Evolutionary conservation across 1,140 invertebrate genomes (phyloP).

Genomic region (Littorina saxatilis): DNA sequence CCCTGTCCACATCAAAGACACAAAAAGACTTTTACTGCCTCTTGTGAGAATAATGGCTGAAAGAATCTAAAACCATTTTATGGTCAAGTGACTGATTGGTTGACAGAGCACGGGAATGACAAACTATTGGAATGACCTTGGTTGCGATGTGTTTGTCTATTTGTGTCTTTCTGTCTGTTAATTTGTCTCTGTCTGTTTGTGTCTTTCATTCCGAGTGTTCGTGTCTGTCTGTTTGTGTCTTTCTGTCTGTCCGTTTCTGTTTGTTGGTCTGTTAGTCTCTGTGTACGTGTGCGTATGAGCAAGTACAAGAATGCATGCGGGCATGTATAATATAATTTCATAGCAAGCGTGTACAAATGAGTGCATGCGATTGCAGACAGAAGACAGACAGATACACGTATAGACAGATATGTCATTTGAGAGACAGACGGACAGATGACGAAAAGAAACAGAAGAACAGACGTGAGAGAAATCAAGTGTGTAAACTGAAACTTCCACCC

Average conservation of each 20-base stretch:
- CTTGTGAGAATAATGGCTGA: not conserved
- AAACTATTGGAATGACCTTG: not conserved
- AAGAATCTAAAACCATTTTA: too few relatives aligned
- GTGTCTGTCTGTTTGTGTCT: too few relatives aligned
- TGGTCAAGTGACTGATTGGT: not conserved
- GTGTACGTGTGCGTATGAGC: not conserved
- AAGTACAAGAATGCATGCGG: not conserved
- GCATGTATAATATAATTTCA: not conserved
- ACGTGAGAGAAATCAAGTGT: not conserved
- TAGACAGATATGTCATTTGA: too few relatives aligned
- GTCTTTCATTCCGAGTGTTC: not conserved
- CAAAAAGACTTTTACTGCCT: not conserved
- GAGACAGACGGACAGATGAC: not conserved
- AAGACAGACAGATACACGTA: not conserved
- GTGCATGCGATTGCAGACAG: not conserved
- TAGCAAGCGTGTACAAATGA: not conserved
- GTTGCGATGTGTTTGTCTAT: too few relatives aligned
- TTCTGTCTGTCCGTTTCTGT: too few relatives aligned
- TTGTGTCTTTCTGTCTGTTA: too few relatives aligned
- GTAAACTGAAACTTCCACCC: not conserved
- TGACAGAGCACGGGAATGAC: not conserved
- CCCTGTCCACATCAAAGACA: not conserved
- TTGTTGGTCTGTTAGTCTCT: too few relatives aligned
- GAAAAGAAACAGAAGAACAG: not conserved
- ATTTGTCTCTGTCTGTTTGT: not conserved